These are phyloP conservation scores for Porites cylindrica DNA, from an alignment of 92 coral and sea anemone species.

Conservation along the genomic window DNA sequence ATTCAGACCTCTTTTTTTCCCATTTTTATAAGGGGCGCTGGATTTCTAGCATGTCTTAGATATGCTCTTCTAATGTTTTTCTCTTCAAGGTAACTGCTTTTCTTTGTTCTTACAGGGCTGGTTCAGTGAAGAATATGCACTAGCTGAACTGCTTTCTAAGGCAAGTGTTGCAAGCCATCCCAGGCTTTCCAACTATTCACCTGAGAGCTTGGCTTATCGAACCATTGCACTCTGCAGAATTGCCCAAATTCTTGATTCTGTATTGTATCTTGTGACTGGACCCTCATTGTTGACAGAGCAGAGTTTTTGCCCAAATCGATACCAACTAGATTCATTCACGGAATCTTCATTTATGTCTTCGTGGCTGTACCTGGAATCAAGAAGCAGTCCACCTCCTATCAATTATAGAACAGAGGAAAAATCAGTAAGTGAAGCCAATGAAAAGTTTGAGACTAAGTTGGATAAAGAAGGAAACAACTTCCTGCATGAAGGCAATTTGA, in stretches of 20 bases:
- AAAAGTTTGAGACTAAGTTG: neutral
- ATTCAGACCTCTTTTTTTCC: no score
- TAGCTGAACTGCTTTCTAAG: conserved; percentile 84
- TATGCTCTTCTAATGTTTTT: no score
- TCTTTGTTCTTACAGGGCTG: conserved; percentile 70
- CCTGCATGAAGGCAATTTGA: conserved; percentile 22
- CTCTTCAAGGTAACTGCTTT: neutral
- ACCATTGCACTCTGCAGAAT: conserved; percentile 87
- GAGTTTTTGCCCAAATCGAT: conserved; percentile 40
- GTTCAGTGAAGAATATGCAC: conserved; percentile 79
- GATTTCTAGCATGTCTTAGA: no score
- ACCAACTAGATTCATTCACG: conserved; percentile 80
- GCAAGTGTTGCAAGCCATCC: conserved; percentile 64
- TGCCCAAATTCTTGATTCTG: conserved; percentile 88
- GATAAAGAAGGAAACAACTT: conserved; percentile 1
- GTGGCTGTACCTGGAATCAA: conserved; percentile 48
- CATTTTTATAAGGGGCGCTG: no score
- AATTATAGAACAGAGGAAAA: neutral
- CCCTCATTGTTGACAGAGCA: conserved; percentile 82
- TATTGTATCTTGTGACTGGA: conserved; percentile 81
- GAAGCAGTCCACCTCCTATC: neutral
- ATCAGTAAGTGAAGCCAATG: neutral
- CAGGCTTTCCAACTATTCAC: conserved; percentile 68
- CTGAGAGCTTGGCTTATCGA: conserved; percentile 87
- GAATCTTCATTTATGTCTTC: conserved; percentile 85